Evolutionary conservation across 2,113 vertebrate genomes (phyloP).

Genomic region (Scomber colias): DNA sequence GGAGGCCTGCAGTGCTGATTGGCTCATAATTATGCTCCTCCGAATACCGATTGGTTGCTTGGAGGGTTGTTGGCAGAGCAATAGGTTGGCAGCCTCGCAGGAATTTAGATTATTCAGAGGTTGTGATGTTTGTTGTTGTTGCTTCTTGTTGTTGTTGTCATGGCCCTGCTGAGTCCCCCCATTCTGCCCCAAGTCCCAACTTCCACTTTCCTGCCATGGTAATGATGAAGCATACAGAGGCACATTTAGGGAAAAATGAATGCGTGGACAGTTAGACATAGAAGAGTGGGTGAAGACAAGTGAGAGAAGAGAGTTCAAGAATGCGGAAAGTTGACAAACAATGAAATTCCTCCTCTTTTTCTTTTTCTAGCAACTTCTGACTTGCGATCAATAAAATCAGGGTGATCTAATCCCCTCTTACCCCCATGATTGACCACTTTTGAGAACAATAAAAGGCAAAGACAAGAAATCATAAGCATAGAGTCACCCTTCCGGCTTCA

Average conservation of each 20-base stretch:
- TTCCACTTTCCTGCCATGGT: conserved; percentile 36
- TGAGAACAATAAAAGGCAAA: conserved; percentile 15
- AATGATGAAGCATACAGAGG: conserved; percentile 52
- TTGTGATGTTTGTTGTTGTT: conserved; percentile 67
- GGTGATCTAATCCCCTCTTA: neutral
- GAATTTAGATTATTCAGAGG: conserved; percentile 60
- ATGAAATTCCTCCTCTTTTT: conserved; percentile 18
- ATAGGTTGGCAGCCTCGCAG: conserved; percentile 47
- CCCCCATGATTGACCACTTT: conserved; percentile 6
- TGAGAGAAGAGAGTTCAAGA: conserved; percentile 13
- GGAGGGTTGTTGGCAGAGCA: conserved; percentile 40
- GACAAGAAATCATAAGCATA: neutral
- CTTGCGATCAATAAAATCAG: conserved; percentile 11
- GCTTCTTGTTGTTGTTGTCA: conserved; percentile 68
- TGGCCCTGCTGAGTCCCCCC: conserved; percentile 37
- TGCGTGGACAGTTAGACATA: neutral
- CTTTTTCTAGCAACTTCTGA: neutral
- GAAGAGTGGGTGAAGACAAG: neutral
- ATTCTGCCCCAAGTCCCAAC: neutral
- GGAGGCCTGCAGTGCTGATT: conserved; percentile 29
- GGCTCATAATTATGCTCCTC: conserved; percentile 35
- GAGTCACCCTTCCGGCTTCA: conserved; percentile 8
- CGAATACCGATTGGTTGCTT: conserved; percentile 28
- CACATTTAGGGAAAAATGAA: conserved; percentile 45
- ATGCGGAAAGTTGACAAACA: neutral